Evolutionary conservation across 2,888 invertebrate species (phyloP), one percentile per base, ranked within the genome.

Genomic region (Adineta ricciae): DNA sequence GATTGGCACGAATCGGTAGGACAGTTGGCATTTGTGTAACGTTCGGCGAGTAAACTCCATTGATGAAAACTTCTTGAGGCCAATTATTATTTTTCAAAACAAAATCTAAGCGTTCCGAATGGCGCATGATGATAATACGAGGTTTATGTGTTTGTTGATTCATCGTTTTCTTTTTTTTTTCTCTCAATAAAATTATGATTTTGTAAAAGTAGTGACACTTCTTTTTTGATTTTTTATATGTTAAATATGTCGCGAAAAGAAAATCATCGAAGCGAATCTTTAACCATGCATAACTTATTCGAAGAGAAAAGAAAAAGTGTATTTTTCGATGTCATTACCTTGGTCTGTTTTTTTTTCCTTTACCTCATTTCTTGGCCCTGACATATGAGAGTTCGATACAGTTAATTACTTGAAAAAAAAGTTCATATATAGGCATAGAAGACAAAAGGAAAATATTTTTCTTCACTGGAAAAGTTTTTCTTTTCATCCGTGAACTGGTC

Each of bases 51-150:
- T 78, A 78, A 41, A 78, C 41, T 19, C 78, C 78, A 78, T 78
- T 78, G 1, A 41, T 41, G 24, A 78, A 78, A 19, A n/a, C 78
- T 41, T 78, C 78, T 24, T 41, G n/a, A 9, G 78, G 78, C 78
- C 78, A 78, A n/a, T 78, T 38, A n/a, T 8, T n/a, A 41, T 41
- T 78, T 38, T 36, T 78, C 41, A 78, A 78, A 9, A 78, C 41
- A 5, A 19, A 38, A 78, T 78, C 78, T 38, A 78, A 41, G 24
- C 78, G 78, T 78, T 78, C 78, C 0, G 78, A 73, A n/a, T 78
- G 78, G 38, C 78, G 5, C 78, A 78, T 78, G 11, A 78, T 78
- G 24, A 78, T 78, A n/a, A 78, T 41, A 41, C 78, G 78, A 78
- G 78, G 64, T 32, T 16, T 64, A 7, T 32, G 64, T 19, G 16